Evolutionary conservation across 2,888 invertebrate genomes (phyloP), one percentile per base, ranked within the genome.

Genomic region (Tipula unca): DNA sequence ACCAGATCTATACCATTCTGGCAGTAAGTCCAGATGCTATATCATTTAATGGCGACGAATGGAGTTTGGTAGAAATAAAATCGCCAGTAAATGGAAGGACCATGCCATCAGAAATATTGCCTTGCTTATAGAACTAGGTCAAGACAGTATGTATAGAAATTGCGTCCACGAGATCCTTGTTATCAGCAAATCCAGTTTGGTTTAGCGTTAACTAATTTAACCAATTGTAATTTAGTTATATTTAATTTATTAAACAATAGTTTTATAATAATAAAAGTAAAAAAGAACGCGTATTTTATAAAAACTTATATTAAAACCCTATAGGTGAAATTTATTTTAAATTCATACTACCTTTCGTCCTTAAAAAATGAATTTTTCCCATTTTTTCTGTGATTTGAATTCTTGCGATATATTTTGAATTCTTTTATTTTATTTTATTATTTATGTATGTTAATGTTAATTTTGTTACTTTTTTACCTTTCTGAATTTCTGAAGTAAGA

Each of bases 1-100:
- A 32, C 3, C 3, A 32, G 32, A 32, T 2, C 6, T 32, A 32
- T 6, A n/a, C 32, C 3, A 3, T 20, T 83, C 82, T 86, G n/a
- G 86, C 85, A 36, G 83, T 25, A 14, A 86, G 85, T 69, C 86
- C 85, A 14, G 86, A 84, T 86, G 85, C 69, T 0, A 82, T 85
- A 82, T 82, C 82, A 14, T 86, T 69, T 13, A 86, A 86, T 86
- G 86, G 86, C 1, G 82, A 82, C 3, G 85, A 85, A 20, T 85
- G 86, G 83, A 86, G 32, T 10, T n/a, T 82, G 25, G 32, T 85
- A 3, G 82, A 85, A 36, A 84, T 82, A 13, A 85, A 86, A 82
- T 86, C 36, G n/a, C 82, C 85, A 1, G 13, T 82, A 6, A 85
- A 84, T 6, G 85, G 85, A 35, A 85, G 54, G 84, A 17, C 29